Conservation (phyloP, 2,888 invertebrate genomes). For the Hirtodrosophila duncani region DNA sequence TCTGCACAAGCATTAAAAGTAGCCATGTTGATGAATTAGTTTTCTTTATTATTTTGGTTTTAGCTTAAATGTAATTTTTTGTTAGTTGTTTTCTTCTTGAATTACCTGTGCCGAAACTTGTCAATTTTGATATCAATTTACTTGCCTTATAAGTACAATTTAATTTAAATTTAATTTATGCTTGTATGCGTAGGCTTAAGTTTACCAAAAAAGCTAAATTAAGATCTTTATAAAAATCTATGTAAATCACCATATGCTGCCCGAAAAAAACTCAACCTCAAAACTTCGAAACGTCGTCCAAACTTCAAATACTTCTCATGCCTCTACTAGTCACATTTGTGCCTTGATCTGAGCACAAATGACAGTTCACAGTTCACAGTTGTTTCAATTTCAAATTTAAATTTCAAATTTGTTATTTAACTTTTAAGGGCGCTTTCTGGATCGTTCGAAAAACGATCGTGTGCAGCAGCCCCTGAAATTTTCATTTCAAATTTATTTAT, state of each 20-base stretch:
- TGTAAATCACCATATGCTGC: conserved; percentile 65
- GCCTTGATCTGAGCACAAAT: too few species aligned
- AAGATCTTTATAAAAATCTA: conserved; percentile 54
- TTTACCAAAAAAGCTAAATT: conserved; percentile 49
- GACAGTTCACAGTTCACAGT: too few species aligned
- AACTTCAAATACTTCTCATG: not conserved
- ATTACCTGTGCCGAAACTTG: conserved; percentile 64
- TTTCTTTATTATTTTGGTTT: conserved; percentile 32
- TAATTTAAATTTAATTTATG: conserved; percentile 26
- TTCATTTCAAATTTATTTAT: conserved; percentile 29
- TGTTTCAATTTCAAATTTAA: too few species aligned
- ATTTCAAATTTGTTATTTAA: too few species aligned
- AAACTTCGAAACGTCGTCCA: not conserved
- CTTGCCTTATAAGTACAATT: conserved; percentile 56
- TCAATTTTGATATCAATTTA: conserved; percentile 62
- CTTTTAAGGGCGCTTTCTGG: too few species aligned
- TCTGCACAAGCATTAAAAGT: conserved; percentile 55
- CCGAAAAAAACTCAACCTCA: conserved; percentile 12
- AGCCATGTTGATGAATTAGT: conserved; percentile 31
- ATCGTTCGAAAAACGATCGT: conserved; percentile 32
- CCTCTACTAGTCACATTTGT: conserved; percentile 12
- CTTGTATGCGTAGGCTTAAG: conserved; percentile 41
- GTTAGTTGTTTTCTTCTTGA: conserved; percentile 33
- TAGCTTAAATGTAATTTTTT: conserved; percentile 52
- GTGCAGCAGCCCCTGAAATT: conserved; percentile 30